A percentile compares a stretch with the other conserved stretches of the same genome.
Evolutionary conservation across 2,797 vertebrate genomes (phyloP).

Genomic region (Linurgus olivaceus): DNA sequence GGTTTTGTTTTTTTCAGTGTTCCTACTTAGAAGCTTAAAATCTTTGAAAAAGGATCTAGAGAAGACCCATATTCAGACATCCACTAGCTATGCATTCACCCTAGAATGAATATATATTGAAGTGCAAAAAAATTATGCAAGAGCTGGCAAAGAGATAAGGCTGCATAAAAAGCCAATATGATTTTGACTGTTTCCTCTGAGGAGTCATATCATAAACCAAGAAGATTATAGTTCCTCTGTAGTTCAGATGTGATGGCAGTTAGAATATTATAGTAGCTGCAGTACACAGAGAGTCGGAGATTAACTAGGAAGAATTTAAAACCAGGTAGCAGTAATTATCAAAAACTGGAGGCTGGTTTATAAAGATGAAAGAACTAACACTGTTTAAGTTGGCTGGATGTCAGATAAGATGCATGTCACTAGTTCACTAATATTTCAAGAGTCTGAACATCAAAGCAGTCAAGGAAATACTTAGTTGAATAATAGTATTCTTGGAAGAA

Average conservation of each 20-base stretch:
- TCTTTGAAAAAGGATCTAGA: neutral
- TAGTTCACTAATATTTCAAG: neutral
- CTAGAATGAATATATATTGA: neutral
- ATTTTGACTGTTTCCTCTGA: neutral
- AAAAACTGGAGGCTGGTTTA: neutral
- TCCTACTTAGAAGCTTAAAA: neutral
- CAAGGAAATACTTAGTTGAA: constrained; percentile 16
- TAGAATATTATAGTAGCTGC: neutral
- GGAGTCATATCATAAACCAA: neutral
- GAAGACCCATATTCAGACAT: neutral
- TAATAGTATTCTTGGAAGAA: constrained; percentile 2
- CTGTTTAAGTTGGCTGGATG: neutral
- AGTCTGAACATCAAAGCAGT: constrained; percentile 22
- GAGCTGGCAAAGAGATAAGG: neutral
- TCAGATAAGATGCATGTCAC: neutral
- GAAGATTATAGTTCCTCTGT: neutral
- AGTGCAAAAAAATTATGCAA: neutral
- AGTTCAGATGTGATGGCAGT: neutral
- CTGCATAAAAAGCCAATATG: neutral
- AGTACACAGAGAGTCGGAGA: neutral
- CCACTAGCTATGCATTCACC: neutral
- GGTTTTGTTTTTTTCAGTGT: neutral
- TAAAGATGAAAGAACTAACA: constrained; percentile 27
- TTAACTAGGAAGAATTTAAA: constrained; percentile 2
- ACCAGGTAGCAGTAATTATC: neutral